Percentiles rank a stretch among this genome's conserved stretches.
phyloP scores from a whole-genome alignment of 1,140 invertebrate genomes.

The Drosophila sulfurigaster region DNA sequence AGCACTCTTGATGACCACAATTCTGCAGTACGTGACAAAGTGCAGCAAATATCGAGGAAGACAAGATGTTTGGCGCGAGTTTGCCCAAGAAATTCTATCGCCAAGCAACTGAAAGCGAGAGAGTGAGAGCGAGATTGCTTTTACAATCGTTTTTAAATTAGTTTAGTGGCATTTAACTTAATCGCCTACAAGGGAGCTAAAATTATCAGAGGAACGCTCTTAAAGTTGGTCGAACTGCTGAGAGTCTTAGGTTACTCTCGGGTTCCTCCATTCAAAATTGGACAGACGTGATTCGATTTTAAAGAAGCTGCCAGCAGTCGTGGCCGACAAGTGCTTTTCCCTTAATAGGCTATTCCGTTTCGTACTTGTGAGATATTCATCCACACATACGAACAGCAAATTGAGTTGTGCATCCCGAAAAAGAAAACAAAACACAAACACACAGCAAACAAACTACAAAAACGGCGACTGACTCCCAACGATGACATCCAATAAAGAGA shows the following conservation, averaged over 20 bases:
- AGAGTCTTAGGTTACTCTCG: conserved; percentile 6
- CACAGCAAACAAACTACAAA: conserved; percentile 12
- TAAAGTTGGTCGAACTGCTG: background rate
- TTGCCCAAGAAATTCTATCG: conserved; percentile 46
- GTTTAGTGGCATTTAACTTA: conserved; percentile 85
- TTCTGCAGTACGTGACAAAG: conserved; percentile 71
- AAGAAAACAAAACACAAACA: conserved; percentile 24
- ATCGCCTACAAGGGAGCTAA: conserved; percentile 83
- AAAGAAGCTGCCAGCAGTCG: conserved; percentile 69
- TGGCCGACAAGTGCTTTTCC: conserved; percentile 66
- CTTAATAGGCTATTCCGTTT: conserved; percentile 55
- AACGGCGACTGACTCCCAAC: conserved; percentile 15
- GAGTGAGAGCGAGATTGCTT: conserved; percentile 34
- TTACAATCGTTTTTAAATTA: conserved; percentile 85
- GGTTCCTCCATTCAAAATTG: conserved; percentile 65
- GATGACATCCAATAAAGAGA: conserved; percentile 39
- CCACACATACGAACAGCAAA: conserved; percentile 47
- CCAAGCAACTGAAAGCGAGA: conserved; percentile 8
- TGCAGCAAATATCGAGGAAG: conserved; percentile 30
- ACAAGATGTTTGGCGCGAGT: conserved; percentile 77
- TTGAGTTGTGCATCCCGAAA: conserved; percentile 68
- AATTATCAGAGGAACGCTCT: conserved; percentile 45
- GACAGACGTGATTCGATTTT: conserved; percentile 83
- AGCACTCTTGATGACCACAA: conserved; percentile 44
- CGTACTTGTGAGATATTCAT: conserved; percentile 14